Conservation (phyloP, 2,797 vertebrate species). For the Morelia viridis region DNA sequence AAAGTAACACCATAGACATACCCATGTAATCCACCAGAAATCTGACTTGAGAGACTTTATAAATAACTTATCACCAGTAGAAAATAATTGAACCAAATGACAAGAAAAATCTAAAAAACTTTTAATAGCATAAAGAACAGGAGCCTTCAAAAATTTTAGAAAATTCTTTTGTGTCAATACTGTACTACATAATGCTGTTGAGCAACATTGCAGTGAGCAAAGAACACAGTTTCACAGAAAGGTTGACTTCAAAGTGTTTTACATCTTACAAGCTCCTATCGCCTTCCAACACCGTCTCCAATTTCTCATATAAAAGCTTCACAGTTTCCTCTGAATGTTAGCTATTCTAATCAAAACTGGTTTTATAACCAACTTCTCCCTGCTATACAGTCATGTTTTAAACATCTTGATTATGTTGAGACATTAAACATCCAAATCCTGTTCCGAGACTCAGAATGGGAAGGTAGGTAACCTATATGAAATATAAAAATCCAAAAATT, state of each 20-base stretch:
- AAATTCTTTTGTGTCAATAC: not conserved
- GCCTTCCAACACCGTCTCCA: slow-evolving; percentile 16
- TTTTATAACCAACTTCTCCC: slow-evolving; percentile 15
- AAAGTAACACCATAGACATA: not conserved
- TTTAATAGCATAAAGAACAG: not conserved
- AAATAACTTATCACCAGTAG: not conserved
- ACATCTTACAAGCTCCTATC: slow-evolving; percentile 2
- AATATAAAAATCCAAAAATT: not conserved
- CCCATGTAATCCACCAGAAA: not conserved
- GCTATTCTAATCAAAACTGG: slow-evolving; percentile 29
- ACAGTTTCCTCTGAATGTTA: slow-evolving; percentile 29
- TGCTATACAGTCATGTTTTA: slow-evolving; percentile 27
- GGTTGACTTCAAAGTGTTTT: slow-evolving; percentile 17
- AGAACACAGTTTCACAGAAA: slow-evolving; percentile 2
- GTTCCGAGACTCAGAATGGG: not conserved
- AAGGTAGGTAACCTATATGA: not conserved
- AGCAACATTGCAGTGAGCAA: not conserved
- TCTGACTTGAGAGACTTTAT: not conserved
- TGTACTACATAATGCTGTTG: not conserved
- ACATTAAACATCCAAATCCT: slow-evolving; percentile 29
- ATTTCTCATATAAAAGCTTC: slow-evolving; percentile 34
- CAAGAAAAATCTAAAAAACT: not conserved
- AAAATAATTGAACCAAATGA: not conserved
- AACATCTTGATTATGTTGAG: slow-evolving; percentile 29
- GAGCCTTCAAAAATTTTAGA: not conserved